These are phyloP conservation scores for Noctua janthe DNA, from an alignment of 2,888 invertebrate species.

Conservation along the genomic window DNA sequence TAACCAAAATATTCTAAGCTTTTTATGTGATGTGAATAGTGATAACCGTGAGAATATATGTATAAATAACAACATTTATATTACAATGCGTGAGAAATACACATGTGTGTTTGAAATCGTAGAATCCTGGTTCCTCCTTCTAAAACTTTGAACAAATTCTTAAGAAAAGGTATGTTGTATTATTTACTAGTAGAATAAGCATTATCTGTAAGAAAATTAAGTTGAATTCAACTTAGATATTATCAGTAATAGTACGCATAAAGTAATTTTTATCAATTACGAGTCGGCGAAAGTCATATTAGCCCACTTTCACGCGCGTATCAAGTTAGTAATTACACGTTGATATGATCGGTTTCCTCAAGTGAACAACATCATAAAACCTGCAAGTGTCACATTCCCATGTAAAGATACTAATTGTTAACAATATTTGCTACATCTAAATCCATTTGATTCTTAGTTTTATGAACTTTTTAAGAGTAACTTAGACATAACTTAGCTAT, in stretches of 20 bases:
- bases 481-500: neutral
- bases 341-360: conserved; percentile 29
- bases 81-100: conserved; percentile 79
- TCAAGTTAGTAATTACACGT: conserved; percentile 52
- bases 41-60: conserved; percentile 80
- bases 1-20: conserved; percentile 88
- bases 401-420: neutral
- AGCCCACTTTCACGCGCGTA: conserved; percentile 72
- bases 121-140: conserved; percentile 68
- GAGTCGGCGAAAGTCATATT: conserved; percentile 67
- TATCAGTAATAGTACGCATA: conserved; percentile 7
- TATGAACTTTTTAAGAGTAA: conserved; percentile 19
- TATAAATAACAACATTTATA: conserved; percentile 75
- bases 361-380: conserved; percentile 1
- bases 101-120: conserved; percentile 73
- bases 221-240: conserved; percentile 21
- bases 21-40: conserved; percentile 85
- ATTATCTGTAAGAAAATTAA: conserved; percentile 38
- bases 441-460: conserved; percentile 10
- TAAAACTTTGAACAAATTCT: conserved; percentile 67
- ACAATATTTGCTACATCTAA: neutral
- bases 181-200: conserved; percentile 60
- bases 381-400: conserved; percentile 11
- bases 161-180: conserved; percentile 72
- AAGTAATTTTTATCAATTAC: conserved; percentile 18